A percentile compares a stretch with the other conserved stretches of the same genome.
Conservation (phyloP, 2,888 invertebrate species). For the Drosophila kanekoi region DNA sequence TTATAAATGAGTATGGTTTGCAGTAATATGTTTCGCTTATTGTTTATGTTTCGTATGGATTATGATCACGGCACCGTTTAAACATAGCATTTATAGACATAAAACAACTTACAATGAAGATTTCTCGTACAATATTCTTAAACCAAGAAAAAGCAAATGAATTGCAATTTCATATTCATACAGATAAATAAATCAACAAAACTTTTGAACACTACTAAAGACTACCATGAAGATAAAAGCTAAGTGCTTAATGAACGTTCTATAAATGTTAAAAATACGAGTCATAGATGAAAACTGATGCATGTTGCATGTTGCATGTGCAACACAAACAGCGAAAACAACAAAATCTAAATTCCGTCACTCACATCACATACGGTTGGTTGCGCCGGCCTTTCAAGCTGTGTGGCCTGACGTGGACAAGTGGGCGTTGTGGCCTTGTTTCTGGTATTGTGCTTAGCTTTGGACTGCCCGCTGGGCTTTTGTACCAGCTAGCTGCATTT, state of each 20-base stretch:
- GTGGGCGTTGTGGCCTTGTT: conserved; percentile 40
- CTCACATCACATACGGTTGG: conserved; percentile 63
- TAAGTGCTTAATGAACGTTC: conserved; percentile 32
- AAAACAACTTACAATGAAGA: conserved; percentile 20
- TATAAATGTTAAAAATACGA: conserved; percentile 35
- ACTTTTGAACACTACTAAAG: conserved; percentile 56
- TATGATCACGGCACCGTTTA: conserved; percentile 28
- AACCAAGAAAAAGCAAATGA: conserved; percentile 33
- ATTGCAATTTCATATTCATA: conserved; percentile 27
- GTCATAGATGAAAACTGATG: conserved; percentile 59
- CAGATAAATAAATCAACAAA: conserved; percentile 44
- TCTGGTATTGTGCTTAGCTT: too few species aligned
- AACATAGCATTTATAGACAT: conserved; percentile 34
- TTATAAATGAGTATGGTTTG: conserved; percentile 42
- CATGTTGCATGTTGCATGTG: conserved; percentile 15
- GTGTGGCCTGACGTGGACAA: conserved; percentile 28
- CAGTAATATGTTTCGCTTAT: conserved; percentile 37
- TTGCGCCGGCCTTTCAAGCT: conserved; percentile 15
- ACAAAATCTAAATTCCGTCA: conserved; percentile 42
- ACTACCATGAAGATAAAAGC: conserved; percentile 49
- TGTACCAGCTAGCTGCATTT: conserved; percentile 6
- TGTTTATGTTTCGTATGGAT: conserved; percentile 24
- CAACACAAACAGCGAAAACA: conserved; percentile 27
- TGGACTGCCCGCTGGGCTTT: conserved; percentile 20
- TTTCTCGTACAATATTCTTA: conserved; percentile 33